A percentile compares a stretch with the other conserved stretches of the same genome.
Evolutionary conservation across 2,797 vertebrate species (phyloP).

Genomic region (Gallinago solitaria): DNA sequence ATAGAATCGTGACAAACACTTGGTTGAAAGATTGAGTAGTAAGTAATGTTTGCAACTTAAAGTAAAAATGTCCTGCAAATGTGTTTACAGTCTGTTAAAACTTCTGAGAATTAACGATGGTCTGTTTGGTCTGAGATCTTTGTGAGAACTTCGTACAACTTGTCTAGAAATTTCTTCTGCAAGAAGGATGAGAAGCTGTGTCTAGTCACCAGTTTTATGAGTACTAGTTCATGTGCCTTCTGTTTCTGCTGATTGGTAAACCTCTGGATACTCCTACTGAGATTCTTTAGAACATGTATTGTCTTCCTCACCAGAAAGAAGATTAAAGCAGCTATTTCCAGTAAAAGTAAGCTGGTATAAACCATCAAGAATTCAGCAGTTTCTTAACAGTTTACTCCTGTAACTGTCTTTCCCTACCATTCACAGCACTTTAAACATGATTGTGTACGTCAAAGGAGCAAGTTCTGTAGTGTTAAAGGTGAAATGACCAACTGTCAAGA

Average conservation of each 20-base stretch:
- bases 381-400: neutral
- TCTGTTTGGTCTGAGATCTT: neutral
- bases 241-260: neutral
- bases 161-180: neutral
- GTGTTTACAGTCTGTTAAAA: neutral
- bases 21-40: neutral
- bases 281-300: neutral
- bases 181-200: neutral
- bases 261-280: neutral
- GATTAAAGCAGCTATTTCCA: neutral
- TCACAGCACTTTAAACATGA: neutral
- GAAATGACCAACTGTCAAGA: neutral
- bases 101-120: neutral
- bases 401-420: neutral
- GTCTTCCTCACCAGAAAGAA: neutral
- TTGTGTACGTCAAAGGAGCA: neutral
- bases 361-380: neutral
- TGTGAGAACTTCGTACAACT: neutral
- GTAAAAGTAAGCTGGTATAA: neutral
- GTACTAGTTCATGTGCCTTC: neutral
- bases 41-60: neutral
- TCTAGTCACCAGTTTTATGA: neutral
- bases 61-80: neutral
- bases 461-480: neutral
- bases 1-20: rapidly evolving